These are phyloP conservation scores for Phrynocephalus guinanensis DNA, from an alignment of 2,797 vertebrate species.

Conservation along the genomic window DNA sequence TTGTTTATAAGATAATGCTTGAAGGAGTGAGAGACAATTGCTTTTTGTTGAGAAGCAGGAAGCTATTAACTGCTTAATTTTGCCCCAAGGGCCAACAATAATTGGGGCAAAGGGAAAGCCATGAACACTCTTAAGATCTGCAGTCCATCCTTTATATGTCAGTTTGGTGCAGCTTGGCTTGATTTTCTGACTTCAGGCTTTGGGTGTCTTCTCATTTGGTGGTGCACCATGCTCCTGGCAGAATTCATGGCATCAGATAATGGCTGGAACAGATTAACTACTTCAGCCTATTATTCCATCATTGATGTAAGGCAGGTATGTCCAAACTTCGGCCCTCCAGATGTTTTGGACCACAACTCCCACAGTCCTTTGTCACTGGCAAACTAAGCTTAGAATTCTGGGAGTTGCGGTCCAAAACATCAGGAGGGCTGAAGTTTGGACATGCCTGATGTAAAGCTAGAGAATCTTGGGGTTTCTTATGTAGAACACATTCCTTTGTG, in stretches of 20 bases:
- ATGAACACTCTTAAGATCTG: slow-evolving; percentile 37
- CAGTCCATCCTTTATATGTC: slow-evolving; percentile 26
- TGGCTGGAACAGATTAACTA: slow-evolving; percentile 22
- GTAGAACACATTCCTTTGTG: background rate
- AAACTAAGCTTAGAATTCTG: too few species aligned
- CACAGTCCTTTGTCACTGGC: too few species aligned
- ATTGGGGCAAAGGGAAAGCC: slow-evolving; percentile 39
- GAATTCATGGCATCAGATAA: background rate
- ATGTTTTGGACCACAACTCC: too few species aligned
- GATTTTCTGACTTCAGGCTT: slow-evolving; percentile 28
- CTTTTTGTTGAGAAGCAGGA: slow-evolving; percentile 51
- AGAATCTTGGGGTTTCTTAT: background rate
- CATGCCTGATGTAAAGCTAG: background rate
- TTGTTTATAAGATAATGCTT: slow-evolving; percentile 45
- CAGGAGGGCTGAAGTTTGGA: too few species aligned
- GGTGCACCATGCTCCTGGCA: slow-evolving; percentile 15
- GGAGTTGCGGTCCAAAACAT: too few species aligned
- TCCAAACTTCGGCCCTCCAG: too few species aligned
- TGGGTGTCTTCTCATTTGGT: slow-evolving; percentile 19
- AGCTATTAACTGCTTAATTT: slow-evolving; percentile 30
- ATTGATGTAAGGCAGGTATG: background rate
- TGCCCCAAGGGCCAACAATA: slow-evolving; percentile 39
- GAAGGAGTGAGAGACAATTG: background rate
- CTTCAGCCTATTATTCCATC: background rate
- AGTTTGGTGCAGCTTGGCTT: slow-evolving; percentile 50